phyloP scores from a whole-genome alignment of 2,888 invertebrate species.

The Priocnemis perturbator region DNA sequence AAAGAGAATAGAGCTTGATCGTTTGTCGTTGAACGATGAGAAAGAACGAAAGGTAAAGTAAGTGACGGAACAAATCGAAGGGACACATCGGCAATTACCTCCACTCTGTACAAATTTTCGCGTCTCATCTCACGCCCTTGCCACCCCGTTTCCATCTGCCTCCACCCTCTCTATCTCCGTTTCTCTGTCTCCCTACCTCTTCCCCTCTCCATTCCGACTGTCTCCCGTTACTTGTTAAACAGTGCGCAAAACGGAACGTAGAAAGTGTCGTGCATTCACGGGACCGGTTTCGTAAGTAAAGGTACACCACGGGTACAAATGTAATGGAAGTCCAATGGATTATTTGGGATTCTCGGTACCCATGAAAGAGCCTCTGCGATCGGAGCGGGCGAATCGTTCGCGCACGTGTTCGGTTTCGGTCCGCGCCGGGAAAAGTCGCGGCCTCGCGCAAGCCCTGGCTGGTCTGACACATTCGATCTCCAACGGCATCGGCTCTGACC shows the following conservation, averaged over 20 bases:
- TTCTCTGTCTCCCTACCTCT: constrained; percentile 11
- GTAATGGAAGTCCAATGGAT: constrained; percentile 58
- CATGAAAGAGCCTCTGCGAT: background rate
- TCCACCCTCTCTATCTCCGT: constrained; percentile 1
- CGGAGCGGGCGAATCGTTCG: too few relatives aligned
- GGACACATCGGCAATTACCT: too few relatives aligned
- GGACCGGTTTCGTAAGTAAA: too few relatives aligned
- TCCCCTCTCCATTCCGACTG: background rate
- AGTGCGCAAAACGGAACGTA: background rate
- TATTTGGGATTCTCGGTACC: constrained; percentile 19
- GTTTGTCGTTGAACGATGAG: too few relatives aligned
- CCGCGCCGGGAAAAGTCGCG: too few relatives aligned
- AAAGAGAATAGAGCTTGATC: too few relatives aligned
- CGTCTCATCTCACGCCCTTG: background rate
- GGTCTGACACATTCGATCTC: constrained; percentile 14
- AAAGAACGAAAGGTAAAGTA: too few relatives aligned
- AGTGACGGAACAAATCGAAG: too few relatives aligned
- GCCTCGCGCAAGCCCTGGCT: too few relatives aligned
- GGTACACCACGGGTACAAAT: constrained; percentile 18
- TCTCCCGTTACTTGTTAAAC: background rate
- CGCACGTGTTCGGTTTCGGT: too few relatives aligned
- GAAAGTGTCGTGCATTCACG: background rate
- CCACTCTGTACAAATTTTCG: too few relatives aligned
- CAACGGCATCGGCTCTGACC: constrained; percentile 29
- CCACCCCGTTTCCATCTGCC: background rate